These are phyloP conservation scores for Apodemus agrarius DNA, from an alignment of 2,797 vertebrate species.

Conservation along the genomic window DNA sequence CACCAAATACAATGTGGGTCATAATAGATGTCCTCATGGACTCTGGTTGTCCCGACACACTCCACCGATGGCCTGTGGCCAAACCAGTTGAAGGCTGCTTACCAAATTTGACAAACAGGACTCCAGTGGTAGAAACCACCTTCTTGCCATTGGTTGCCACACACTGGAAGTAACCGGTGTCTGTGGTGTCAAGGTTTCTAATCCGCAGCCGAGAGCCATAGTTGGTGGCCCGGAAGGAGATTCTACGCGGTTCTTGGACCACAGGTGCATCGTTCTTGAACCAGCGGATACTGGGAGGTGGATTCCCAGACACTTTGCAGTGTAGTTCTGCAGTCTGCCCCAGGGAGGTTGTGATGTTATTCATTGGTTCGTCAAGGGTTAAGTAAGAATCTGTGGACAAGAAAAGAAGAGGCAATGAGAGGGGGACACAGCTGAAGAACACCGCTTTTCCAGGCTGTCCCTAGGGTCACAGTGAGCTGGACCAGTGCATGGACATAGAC, in stretches of 20 bases:
- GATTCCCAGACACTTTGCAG: slow-evolving; percentile 95
- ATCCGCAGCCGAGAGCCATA: slow-evolving; percentile 97
- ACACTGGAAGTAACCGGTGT: slow-evolving; percentile 99
- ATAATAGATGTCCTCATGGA: accelerated
- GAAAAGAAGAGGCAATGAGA: slow-evolving; percentile 16
- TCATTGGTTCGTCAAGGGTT: slow-evolving; percentile 95
- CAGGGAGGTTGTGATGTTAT: slow-evolving; percentile 98
- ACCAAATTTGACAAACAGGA: slow-evolving; percentile 99
- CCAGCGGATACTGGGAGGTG: slow-evolving; percentile 93
- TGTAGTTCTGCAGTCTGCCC: slow-evolving; percentile 96
- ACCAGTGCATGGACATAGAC: not conserved
- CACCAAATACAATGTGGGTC: not conserved
- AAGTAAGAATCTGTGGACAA: slow-evolving; percentile 90
- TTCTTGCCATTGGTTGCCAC: slow-evolving; percentile 93
- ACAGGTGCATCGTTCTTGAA: slow-evolving; percentile 98
- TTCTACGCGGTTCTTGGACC: slow-evolving; percentile 94
- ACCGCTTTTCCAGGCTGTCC: too few species aligned
- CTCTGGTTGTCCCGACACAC: not conserved
- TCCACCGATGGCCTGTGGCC: not conserved
- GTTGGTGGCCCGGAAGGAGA: slow-evolving; percentile 92
- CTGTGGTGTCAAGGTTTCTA: slow-evolving; percentile 97
- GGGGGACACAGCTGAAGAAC: not conserved
- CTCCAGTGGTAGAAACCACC: slow-evolving; percentile 95
- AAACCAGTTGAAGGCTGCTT: slow-evolving; percentile 71
- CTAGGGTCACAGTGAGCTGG: not conserved